Base-by-base conservation (phyloP, 2,888 invertebrate species). In the Coremacera marginata region DNA sequence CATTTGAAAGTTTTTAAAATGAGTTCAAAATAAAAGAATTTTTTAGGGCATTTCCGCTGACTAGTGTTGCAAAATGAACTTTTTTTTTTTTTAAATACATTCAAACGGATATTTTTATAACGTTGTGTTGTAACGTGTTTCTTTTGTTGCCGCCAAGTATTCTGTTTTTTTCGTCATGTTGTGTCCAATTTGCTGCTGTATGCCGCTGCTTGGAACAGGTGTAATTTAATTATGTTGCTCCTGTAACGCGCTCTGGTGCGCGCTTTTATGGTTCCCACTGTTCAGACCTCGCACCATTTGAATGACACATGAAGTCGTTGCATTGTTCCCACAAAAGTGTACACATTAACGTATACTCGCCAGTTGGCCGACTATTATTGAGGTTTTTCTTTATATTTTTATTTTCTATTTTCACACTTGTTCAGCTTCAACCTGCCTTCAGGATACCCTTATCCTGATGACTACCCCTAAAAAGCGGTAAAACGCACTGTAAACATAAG, bases 31-130 rank as follows among this genome's bases (percentile, higher is more conserved):
- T 25, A 5, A 27, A 60, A 25, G 5, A 60, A 9, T 25, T 60
- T 25, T 27, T 60, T n/a, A n/a, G 27, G 60, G 60, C 67, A 67
- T 37, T 67, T 67, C 67, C 67, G 67, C 19, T 37, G 31, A 37
- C 19, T 27, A 44, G 44, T 44, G 11, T 44, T 44, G 44, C 44
- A 14, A 44, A 44, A 44, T 11, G 44, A 11, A 11, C 44, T 11
- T 31, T 31, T 31, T 5, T 5, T 31, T n/a, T 7, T 37, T 37
- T 37, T 37, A 37, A 37, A 37, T 7, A 7, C 8, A 8, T 7
- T 37, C 37, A 37, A 37, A 37, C 8, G 1, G 5, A 7, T 37
- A 8, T 37, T 37, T 37, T 1, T 8, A 1, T 37, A 1, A 1
- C 37, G n/a, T 8, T 11, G 44, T 44, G 11, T 44, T 44, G 44